Base-by-base conservation (phyloP, 2,113 vertebrate species). In the Colius striatus region DNA sequence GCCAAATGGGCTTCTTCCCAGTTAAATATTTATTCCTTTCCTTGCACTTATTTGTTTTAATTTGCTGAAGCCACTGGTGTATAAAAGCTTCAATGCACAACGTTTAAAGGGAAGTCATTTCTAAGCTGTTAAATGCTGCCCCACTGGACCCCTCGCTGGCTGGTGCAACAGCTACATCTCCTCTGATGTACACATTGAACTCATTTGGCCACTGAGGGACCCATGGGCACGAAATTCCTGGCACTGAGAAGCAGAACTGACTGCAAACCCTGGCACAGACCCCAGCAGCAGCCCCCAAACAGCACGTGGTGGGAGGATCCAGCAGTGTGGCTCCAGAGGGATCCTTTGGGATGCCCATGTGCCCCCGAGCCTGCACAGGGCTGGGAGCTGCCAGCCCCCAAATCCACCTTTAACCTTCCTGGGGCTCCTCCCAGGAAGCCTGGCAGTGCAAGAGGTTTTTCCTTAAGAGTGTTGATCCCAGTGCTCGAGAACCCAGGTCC, bases 21-120 rank as follows among this genome's bases (percentile, higher is more conserved):
- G 32, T 94, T 87, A 86, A 82, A 89, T 89, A 93, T 82, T 90
- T 90, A 79, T 89, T 78, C 36, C 19, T 81, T 78, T 82, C 43
- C 71, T 90, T 5, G 1, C 0, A 1, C 29, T 61, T 72, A 7
- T 47, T 61, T 80, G 81, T 90, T 88, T 79, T 65, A 55, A 88
- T 95, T 85, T 95, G 72, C 61, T 41, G 87, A 67, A 75, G 51
- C 41, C 47, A 7, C 41, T 4, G 7, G 2, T 25, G 68, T 88
- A 45, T 30, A 75, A 74, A 87, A 82, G 48, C 84, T 51, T 61
- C 38, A 27, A 12, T 23, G 55, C 19, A 30, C 72, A 87, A 38
- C 11, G 7, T n/a, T 87, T 66, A 71, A 67, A 90, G 34, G 48
- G 51, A 30, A 61, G 19, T 36, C 5, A 30, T 45, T 94, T 41